phyloP scores from a whole-genome alignment of 2,888 invertebrate species.

The Andrena hattorfiana region DNA sequence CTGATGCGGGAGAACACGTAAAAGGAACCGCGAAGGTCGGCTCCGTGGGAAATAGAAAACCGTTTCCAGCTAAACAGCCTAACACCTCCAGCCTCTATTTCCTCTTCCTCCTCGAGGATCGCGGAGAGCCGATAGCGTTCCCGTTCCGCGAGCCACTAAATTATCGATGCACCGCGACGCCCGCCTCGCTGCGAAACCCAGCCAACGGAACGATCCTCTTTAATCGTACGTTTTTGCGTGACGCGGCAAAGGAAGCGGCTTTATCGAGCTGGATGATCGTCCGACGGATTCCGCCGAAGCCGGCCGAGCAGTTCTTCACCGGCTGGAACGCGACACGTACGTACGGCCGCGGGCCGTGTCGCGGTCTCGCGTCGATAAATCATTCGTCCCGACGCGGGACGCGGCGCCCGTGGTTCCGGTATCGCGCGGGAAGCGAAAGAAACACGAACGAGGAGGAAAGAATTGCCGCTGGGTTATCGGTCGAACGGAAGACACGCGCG shows the following conservation, averaged over 20 bases:
- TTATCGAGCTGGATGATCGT: conserved; percentile 22
- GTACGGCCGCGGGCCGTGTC: neutral
- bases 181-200: neutral
- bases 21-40: conserved; percentile 62
- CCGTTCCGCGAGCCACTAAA: conserved; percentile 11
- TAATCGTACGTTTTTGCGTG: conserved; percentile 7
- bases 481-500: conserved; percentile 12
- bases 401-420: conserved; percentile 8
- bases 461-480: conserved; percentile 40
- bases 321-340: neutral
- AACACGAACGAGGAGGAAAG: neutral
- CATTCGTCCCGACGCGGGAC: neutral
- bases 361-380: conserved; percentile 29
- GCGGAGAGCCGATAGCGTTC: conserved; percentile 7
- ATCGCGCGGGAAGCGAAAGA: conserved; percentile 5
- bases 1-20: conserved; percentile 55
- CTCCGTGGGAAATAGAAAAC: conserved; percentile 54
- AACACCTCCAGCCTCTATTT: neutral
- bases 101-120: neutral
- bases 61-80: conserved; percentile 8
- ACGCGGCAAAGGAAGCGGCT: neutral
- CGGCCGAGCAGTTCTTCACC: neutral
- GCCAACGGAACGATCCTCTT: neutral
- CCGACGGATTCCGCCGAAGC: conserved; percentile 17
- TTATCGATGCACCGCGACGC: conserved; percentile 16